These are phyloP conservation scores for Beris chalybata DNA, from an alignment of 2,888 invertebrate genomes.

Conservation along the genomic window DNA sequence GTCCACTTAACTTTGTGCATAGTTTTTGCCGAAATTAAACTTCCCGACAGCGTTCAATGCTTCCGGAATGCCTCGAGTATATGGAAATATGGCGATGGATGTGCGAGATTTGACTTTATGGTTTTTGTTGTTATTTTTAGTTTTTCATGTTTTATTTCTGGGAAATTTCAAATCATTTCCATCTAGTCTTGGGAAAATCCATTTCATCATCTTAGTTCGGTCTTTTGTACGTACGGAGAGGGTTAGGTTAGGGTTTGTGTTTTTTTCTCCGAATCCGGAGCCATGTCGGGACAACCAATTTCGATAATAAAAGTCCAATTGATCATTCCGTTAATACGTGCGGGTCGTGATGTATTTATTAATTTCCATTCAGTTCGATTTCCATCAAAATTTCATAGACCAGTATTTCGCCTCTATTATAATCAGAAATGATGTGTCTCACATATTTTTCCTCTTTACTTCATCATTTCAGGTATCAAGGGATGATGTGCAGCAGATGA, in stretches of 20 bases:
- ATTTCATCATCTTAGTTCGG: no score
- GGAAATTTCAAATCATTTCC: no score
- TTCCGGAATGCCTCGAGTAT: no score
- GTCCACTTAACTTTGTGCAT: slow-evolving; percentile 31
- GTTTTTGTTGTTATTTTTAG: no score
- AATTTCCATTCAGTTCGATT: slow-evolving; percentile 1
- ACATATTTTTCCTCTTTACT: slow-evolving; percentile 30
- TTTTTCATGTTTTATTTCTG: no score
- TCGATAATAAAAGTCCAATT: slow-evolving; percentile 29
- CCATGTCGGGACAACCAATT: slow-evolving; percentile 16
- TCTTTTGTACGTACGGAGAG: no score
- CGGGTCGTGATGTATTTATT: slow-evolving; percentile 32
- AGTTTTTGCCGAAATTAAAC: slow-evolving; percentile 26
- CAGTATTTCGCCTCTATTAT: not conserved
- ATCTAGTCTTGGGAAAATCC: no score
- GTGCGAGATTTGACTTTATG: no score
- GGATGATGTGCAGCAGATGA: slow-evolving; percentile 22
- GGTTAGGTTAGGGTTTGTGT: no score
- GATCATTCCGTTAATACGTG: slow-evolving; percentile 28
- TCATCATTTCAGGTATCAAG: slow-evolving; percentile 25
- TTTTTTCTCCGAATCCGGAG: no score
- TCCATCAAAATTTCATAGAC: not conserved
- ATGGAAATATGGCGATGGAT: no score
- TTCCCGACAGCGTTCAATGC: not conserved
- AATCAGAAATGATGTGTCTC: slow-evolving; percentile 1